Evolutionary conservation across 2,113 vertebrate genomes (phyloP).

Genomic region (Chinchilla lanigera): DNA sequence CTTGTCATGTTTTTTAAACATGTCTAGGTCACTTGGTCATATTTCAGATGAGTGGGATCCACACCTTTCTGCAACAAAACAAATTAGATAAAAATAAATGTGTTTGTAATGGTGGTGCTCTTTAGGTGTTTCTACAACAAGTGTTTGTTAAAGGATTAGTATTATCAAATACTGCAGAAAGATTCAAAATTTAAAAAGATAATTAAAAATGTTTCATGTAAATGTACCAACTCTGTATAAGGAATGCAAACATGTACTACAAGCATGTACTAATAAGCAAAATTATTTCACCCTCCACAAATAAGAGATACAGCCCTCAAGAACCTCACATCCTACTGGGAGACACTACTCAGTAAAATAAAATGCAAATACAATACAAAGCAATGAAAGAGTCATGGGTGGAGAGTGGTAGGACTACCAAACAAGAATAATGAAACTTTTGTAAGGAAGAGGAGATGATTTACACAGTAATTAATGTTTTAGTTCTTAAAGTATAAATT

Average conservation of each 20-base stretch:
- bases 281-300: background rate
- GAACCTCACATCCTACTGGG: background rate
- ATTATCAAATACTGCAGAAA: background rate
- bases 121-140: slow-evolving; percentile 31
- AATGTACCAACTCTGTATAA: background rate
- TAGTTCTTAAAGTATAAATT: background rate
- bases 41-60: slow-evolving; percentile 7
- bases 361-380: background rate
- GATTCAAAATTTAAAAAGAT: background rate
- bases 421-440: background rate
- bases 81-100: slow-evolving; percentile 20
- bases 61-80: background rate
- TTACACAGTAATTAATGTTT: background rate
- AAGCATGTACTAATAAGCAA: background rate
- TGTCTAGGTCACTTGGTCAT: background rate
- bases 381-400: background rate
- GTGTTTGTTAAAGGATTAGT: background rate
- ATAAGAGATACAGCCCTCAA: background rate
- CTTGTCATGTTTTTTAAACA: slow-evolving; percentile 46
- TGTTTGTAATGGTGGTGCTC: slow-evolving; percentile 13
- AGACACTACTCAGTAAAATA: background rate
- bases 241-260: background rate
- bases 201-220: background rate
- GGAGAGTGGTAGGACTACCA: background rate
- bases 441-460: background rate